phyloP scores from a whole-genome alignment of 2,797 vertebrate genomes.

The Syngnathus rostellatus region DNA sequence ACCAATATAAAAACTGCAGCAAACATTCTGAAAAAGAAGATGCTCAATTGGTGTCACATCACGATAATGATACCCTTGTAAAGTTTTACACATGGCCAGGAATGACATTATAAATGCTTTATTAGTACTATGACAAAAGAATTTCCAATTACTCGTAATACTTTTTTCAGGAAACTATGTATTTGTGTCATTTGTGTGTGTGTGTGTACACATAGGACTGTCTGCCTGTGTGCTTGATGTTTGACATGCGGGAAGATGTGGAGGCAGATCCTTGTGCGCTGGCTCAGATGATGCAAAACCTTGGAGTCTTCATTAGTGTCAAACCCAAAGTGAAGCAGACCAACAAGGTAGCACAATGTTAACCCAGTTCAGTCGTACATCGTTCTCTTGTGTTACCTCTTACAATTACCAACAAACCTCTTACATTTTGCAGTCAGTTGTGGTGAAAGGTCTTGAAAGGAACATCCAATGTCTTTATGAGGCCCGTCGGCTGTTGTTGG shows the following conservation, averaged over 20 bases:
- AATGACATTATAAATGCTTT: too few relatives aligned
- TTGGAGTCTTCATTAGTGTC: constrained; percentile 74
- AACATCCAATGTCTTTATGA: constrained; percentile 70
- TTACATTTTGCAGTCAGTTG: constrained; percentile 61
- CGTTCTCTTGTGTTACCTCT: not conserved
- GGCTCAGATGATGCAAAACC: constrained; percentile 73
- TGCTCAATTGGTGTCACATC: too few relatives aligned
- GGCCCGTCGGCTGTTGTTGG: constrained; percentile 64
- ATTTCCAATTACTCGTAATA: too few relatives aligned
- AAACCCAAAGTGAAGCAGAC: constrained; percentile 76
- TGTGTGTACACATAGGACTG: constrained; percentile 60
- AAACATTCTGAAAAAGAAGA: too few relatives aligned
- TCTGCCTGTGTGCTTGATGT: constrained; percentile 76
- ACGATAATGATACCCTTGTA: too few relatives aligned
- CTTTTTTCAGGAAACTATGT: too few relatives aligned
- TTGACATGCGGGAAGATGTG: constrained; percentile 73
- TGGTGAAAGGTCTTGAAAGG: constrained; percentile 74
- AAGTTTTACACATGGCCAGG: too few relatives aligned
- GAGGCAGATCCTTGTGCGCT: constrained; percentile 65
- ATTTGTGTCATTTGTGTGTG: not conserved
- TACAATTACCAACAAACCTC: too few relatives aligned
- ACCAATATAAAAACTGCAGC: too few relatives aligned
- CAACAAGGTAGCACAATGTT: constrained; percentile 61
- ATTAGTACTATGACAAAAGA: too few relatives aligned
- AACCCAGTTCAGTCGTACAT: not conserved